Evolutionary conservation across 2,113 vertebrate species (phyloP).

Genomic region (Alexandromys fortis): DNA sequence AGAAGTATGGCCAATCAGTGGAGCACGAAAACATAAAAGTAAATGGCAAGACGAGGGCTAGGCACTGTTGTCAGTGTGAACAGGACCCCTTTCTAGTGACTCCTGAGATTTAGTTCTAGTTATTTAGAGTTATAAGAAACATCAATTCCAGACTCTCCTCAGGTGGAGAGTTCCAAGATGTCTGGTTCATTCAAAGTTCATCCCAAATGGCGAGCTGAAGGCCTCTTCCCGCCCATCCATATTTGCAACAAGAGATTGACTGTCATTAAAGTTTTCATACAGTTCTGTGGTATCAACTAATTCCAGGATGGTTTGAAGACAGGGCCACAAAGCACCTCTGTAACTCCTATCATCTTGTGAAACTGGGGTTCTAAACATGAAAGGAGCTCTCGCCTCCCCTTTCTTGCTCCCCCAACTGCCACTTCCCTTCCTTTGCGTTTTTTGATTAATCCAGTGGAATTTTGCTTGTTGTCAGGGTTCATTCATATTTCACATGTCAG

Average conservation of each 20-base stretch:
- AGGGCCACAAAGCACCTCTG: not conserved
- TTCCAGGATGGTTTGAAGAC: not conserved
- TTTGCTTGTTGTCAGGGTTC: not conserved
- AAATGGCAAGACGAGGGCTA: not conserved
- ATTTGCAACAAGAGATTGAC: not conserved
- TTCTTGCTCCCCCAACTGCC: no score
- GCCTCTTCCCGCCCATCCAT: not conserved
- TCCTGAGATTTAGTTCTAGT: not conserved
- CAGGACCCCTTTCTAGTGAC: not conserved
- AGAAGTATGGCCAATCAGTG: slow-evolving; percentile 35
- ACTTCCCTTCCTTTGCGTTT: not conserved
- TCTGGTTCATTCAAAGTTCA: not conserved
- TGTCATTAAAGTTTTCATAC: not conserved
- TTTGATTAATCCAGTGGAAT: no score
- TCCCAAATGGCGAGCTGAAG: not conserved
- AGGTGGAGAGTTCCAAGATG: not conserved
- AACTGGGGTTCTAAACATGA: not conserved
- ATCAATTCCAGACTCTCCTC: not conserved
- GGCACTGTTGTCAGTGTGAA: not conserved
- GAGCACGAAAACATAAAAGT: slow-evolving; percentile 29
- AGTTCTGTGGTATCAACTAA: not conserved
- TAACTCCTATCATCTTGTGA: not conserved
- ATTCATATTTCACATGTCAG: not conserved
- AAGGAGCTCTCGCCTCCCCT: not conserved
- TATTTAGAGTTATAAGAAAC: not conserved